Conservation (phyloP, 2,113 vertebrate species). For the Myrmophylax atrothorax region DNA sequence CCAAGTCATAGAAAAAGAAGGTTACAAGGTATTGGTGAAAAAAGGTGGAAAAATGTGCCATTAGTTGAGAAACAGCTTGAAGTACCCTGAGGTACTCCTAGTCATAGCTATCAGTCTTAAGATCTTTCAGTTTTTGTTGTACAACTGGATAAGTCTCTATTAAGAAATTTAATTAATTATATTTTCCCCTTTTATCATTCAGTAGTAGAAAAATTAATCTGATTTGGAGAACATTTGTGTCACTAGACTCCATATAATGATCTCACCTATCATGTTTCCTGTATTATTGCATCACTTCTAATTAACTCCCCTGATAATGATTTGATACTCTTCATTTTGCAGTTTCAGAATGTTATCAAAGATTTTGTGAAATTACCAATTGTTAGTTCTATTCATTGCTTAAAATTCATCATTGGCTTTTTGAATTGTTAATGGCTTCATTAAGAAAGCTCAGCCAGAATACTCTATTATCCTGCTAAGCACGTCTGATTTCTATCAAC, state of each 20-base stretch:
- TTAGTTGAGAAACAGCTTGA: background rate
- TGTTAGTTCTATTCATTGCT: slow-evolving; percentile 15
- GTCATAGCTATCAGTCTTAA: background rate
- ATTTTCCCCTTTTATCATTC: background rate
- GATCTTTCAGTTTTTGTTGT: background rate
- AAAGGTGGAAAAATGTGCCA: background rate
- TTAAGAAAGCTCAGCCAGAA: slow-evolving; percentile 15
- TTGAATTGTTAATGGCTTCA: slow-evolving; percentile 22
- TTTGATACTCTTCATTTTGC: background rate
- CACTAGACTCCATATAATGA: background rate
- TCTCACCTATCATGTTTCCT: background rate
- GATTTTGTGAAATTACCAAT: slow-evolving; percentile 17
- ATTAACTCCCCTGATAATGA: background rate
- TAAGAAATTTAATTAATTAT: background rate
- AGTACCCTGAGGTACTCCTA: background rate
- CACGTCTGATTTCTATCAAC: background rate
- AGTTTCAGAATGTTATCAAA: slow-evolving; percentile 29
- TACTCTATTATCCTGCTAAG: background rate
- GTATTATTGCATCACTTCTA: background rate
- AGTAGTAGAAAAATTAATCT: background rate
- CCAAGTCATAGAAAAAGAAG: background rate
- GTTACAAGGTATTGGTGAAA: background rate
- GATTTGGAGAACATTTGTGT: background rate
- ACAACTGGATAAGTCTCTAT: background rate
- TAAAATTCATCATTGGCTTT: slow-evolving; percentile 30